phyloP scores from a whole-genome alignment of 2,888 invertebrate species.

The Hemistola chrysoprasaria region DNA sequence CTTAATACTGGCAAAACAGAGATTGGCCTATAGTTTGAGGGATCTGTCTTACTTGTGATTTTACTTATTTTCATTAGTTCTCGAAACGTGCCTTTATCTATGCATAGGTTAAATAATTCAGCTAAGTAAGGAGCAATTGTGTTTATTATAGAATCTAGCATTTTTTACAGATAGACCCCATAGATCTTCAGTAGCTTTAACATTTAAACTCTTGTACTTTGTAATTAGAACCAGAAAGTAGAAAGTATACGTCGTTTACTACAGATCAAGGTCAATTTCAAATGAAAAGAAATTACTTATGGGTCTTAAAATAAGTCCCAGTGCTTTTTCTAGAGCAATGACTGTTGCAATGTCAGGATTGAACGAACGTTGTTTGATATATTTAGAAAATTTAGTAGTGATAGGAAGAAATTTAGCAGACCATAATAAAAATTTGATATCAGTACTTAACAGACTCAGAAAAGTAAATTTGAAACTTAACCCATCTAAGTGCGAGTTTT shows the following conservation, averaged over 20 bases:
- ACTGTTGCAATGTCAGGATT: conserved; percentile 8
- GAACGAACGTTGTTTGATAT: conserved; percentile 7
- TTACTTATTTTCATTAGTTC: no score
- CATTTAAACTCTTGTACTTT: no score
- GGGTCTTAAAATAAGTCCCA: conserved; percentile 10
- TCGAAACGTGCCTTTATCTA: no score
- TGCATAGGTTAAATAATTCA: no score
- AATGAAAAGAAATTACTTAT: conserved; percentile 8
- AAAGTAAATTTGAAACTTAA: conserved; percentile 13
- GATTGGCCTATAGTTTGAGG: no score
- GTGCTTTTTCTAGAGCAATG: conserved; percentile 4
- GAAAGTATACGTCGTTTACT: conserved; percentile 24
- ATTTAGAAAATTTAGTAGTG: conserved; percentile 7
- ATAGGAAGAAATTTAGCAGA: conserved; percentile 1
- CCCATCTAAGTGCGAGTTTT: conserved; percentile 3
- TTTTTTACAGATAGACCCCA: no score
- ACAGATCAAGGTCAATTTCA: conserved; percentile 9
- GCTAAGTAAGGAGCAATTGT: no score
- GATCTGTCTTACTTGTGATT: no score
- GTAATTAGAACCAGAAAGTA: conserved; percentile 6
- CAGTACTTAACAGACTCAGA: conserved; percentile 4
- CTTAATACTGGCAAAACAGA: no score
- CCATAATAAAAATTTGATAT: conserved; percentile 15
- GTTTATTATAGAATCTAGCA: no score
- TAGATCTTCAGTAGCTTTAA: no score